Percentiles rank a stretch among this genome's conserved stretches.
Conservation (phyloP, 2,797 vertebrate genomes). For the Cirrhinus mrigala region DNA sequence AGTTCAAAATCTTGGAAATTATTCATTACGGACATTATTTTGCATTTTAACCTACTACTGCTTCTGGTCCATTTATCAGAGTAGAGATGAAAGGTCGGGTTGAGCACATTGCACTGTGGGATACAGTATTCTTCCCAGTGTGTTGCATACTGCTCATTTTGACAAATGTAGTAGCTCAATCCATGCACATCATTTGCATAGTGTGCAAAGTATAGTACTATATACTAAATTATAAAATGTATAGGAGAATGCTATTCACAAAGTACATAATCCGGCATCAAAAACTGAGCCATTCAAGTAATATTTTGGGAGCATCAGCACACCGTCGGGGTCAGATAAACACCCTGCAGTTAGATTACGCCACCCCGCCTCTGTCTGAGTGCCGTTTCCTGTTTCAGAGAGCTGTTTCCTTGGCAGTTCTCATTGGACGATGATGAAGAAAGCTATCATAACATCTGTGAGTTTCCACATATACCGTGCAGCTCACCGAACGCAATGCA, state of each 20-base stretch:
- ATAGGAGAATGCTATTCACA: background rate
- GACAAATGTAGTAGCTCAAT: constrained; percentile 6
- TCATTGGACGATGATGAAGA: constrained; percentile 23
- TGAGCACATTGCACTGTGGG: background rate
- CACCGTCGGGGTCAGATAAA: constrained; percentile 29
- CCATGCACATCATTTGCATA: background rate
- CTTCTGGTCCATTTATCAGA: background rate
- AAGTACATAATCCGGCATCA: background rate
- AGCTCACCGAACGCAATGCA: background rate
- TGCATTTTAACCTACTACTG: background rate
- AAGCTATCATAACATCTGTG: constrained; percentile 41
- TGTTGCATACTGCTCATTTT: background rate
- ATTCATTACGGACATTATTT: background rate
- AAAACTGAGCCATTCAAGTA: background rate
- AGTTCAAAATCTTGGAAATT: background rate
- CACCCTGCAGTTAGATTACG: constrained; percentile 6
- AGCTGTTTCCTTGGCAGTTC: constrained; percentile 36
- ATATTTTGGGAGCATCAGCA: constrained; percentile 35
- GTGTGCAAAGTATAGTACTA: constrained; percentile 2
- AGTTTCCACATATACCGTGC: constrained; percentile 30
- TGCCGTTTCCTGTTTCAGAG: constrained; percentile 5
- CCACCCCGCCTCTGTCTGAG: background rate
- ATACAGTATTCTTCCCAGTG: background rate
- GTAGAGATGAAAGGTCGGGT: background rate
- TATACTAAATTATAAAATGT: background rate